Conservation (phyloP, 2,888 invertebrate genomes). For the Ectemnius continuus region DNA sequence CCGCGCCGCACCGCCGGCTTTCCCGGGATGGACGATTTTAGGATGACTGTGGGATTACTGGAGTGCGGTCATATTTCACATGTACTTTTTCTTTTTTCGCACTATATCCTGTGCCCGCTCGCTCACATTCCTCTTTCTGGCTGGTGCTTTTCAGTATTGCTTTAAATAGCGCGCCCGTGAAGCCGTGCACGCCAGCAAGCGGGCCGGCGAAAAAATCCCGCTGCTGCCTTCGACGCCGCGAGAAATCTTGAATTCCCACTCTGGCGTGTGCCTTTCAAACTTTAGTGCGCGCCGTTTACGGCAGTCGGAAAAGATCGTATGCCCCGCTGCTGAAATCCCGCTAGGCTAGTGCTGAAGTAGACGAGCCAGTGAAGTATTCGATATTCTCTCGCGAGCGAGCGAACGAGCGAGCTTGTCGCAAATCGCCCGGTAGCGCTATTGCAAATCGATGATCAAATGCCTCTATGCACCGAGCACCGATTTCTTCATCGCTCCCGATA, state of each 20-base stretch:
- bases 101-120: no score
- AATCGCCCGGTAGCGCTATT: background rate
- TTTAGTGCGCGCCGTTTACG: constrained; percentile 1
- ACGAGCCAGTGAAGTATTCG: background rate
- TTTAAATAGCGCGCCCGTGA: constrained; percentile 1
- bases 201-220: background rate
- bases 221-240: background rate
- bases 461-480: background rate
- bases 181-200: background rate
- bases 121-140: background rate
- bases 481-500: no score
- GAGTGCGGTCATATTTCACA: background rate
- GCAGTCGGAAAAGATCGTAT: background rate
- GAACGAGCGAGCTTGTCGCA: background rate
- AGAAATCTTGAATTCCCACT: background rate
- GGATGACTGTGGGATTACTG: background rate
- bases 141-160: constrained; percentile 1
- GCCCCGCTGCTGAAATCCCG: background rate
- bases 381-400: background rate
- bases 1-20: no score
- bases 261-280: background rate
- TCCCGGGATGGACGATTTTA: background rate
- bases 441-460: background rate
- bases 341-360: background rate
- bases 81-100: no score